Conservation (phyloP, 37 sponge, comb jelly and placozoan species). For the Petrosia ficiformis region DNA sequence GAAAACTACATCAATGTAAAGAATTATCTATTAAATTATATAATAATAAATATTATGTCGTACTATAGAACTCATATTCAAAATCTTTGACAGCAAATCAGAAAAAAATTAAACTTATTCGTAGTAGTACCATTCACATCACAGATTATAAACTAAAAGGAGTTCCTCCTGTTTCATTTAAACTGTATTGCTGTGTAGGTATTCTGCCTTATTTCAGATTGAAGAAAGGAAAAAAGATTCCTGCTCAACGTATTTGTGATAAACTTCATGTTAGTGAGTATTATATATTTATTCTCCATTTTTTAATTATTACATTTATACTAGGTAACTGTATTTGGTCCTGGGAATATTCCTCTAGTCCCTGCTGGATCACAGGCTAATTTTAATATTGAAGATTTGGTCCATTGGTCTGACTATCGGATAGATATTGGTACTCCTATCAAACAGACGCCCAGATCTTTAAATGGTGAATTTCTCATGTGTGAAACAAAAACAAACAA, state of each 20-base stretch:
- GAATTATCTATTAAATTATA: too few relatives aligned
- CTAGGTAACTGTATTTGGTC: slow-evolving; percentile 41
- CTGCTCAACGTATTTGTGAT: slow-evolving; percentile 30
- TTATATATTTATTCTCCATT: slow-evolving; percentile 19
- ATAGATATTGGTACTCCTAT: slow-evolving; percentile 18
- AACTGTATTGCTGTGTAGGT: slow-evolving; percentile 24
- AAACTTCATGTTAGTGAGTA: slow-evolving; percentile 23
- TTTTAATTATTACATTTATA: background rate
- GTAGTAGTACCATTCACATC: too few relatives aligned
- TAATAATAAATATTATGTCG: too few relatives aligned
- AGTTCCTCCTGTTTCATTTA: too few relatives aligned
- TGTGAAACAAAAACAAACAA: too few relatives aligned
- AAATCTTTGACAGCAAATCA: too few relatives aligned
- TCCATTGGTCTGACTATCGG: slow-evolving; percentile 47
- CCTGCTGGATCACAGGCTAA: background rate
- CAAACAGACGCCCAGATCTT: too few relatives aligned
- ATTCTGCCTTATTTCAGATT: slow-evolving; percentile 19
- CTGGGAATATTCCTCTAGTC: slow-evolving; percentile 17
- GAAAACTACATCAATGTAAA: too few relatives aligned
- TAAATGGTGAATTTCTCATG: too few relatives aligned
- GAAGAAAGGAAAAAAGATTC: slow-evolving; percentile 24
- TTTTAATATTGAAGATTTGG: slow-evolving; percentile 8
- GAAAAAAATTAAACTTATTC: too few relatives aligned
- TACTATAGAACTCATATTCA: too few relatives aligned
- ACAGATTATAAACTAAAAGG: too few relatives aligned